A percentile compares a stretch with the other conserved stretches of the same genome.
Conservation (phyloP, 2,797 vertebrate species). For the Microhierax caerulescens region DNA sequence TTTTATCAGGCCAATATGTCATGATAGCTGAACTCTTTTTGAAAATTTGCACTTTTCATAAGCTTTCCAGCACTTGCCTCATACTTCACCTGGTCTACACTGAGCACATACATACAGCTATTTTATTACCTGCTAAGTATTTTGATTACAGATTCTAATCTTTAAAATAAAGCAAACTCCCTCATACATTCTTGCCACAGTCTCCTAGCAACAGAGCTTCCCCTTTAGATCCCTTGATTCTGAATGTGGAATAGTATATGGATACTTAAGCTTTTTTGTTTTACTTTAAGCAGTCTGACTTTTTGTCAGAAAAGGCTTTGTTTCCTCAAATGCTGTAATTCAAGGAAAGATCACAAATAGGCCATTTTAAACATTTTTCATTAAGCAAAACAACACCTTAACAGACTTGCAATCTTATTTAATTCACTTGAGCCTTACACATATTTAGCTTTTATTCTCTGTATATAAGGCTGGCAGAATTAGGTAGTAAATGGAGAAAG, state of each 20-base stretch:
- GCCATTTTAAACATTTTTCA: background rate
- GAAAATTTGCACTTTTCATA: conserved; percentile 2
- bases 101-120: background rate
- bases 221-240: background rate
- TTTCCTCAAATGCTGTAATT: background rate
- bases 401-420: background rate
- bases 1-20: background rate
- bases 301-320: background rate
- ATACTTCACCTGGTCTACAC: background rate
- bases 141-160: conserved; percentile 23
- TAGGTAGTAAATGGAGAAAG: background rate
- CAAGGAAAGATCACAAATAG: background rate
- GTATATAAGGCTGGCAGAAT: background rate
- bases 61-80: background rate
- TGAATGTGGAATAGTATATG: background rate
- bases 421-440: background rate
- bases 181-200: background rate
- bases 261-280: background rate
- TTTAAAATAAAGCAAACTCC: conserved; percentile 24
- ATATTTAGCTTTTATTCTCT: background rate
- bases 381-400: background rate
- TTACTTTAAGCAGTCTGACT: background rate
- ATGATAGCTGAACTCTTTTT: background rate
- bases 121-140: conserved; percentile 14
- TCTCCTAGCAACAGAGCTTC: conserved; percentile 46